Base-by-base conservation (phyloP, 2,797 vertebrate species). In the Thaleichthys pacificus region DNA sequence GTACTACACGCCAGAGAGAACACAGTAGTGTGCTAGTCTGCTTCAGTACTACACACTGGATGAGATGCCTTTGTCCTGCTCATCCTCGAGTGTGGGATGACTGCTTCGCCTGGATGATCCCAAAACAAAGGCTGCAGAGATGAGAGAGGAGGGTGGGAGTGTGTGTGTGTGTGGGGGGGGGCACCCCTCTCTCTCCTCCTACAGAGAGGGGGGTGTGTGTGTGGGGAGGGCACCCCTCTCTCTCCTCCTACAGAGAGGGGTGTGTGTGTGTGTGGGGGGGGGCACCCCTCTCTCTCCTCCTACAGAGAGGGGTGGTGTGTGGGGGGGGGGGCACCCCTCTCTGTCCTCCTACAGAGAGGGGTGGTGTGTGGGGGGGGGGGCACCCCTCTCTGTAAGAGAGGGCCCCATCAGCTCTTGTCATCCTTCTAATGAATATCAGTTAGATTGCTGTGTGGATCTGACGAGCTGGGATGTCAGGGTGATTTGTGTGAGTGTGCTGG, bases 361-460 rank as follows among this genome's bases (percentile, higher is more conserved):
- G 35, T 28, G 26, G 26, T 28, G 26, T 28, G 35, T 6, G 35
- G 5, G 35, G 35, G 5, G 35, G 35, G 5, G 35, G 0, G 5
- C 35, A 7, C 35, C 35, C 6, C 35, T 8, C 5, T 64, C 19
- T 86, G 82, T 82, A 87, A 88, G 90, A 88, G 88, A 91, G 89
- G 89, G 7, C 60, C 95, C 95, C 95, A 96, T 97, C 97, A 97
- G 94, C 93, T 93, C 96, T 96, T 98, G 97, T 97, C 97, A 98
- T 95, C 93, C 93, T 95, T 96, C 96, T 97, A 98, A 98, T 98
- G 96, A 97, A 97, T 98, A 98, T 98, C 96, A 97, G 97, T 97
- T 98, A 98, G 98, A 99, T 98, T 98, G 97, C 96, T 97, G 96
- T 96, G 96, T 97, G 95, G 97, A 96, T 98, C 93, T 95, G 95